A percentile compares a stretch with the other conserved stretches of the same genome.
These are phyloP conservation scores for Phaetusa simplex DNA, from an alignment of 2,113 vertebrate species.

Conservation along the genomic window DNA sequence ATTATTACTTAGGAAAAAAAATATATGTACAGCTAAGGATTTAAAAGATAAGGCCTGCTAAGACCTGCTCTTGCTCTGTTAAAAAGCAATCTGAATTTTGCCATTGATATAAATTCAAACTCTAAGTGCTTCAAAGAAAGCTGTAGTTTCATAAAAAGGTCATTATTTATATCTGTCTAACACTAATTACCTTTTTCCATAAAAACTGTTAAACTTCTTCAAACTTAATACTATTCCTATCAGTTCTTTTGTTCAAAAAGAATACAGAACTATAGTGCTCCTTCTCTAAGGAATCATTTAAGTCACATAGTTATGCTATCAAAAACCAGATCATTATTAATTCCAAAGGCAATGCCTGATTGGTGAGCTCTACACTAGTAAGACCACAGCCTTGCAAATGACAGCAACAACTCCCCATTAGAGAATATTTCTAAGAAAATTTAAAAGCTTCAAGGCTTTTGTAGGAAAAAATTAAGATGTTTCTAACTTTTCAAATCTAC, in stretches of 20 bases:
- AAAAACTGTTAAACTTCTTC: neutral
- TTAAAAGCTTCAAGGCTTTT: neutral
- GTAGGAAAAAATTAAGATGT: neutral
- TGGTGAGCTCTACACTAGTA: neutral
- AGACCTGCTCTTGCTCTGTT: neutral
- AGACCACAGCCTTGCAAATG: neutral
- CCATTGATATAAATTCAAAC: neutral
- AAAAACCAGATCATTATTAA: neutral
- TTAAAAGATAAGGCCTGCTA: neutral
- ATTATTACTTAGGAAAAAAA: neutral
- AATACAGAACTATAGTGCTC: neutral
- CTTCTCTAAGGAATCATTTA: neutral
- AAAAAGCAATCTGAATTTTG: slow-evolving; percentile 26
- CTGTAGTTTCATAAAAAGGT: neutral
- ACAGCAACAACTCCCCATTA: neutral
- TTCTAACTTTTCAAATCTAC: neutral
- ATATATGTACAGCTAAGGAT: neutral
- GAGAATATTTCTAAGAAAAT: neutral
- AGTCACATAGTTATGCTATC: neutral
- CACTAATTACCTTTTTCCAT: neutral
- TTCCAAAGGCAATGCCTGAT: neutral
- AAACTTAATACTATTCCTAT: neutral
- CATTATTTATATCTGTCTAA: neutral
- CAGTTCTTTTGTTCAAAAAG: neutral
- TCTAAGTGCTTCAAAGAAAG: slow-evolving; percentile 2